phyloP scores from a whole-genome alignment of 2,888 invertebrate genomes.

The Eueremaeus valkanovi region DNA sequence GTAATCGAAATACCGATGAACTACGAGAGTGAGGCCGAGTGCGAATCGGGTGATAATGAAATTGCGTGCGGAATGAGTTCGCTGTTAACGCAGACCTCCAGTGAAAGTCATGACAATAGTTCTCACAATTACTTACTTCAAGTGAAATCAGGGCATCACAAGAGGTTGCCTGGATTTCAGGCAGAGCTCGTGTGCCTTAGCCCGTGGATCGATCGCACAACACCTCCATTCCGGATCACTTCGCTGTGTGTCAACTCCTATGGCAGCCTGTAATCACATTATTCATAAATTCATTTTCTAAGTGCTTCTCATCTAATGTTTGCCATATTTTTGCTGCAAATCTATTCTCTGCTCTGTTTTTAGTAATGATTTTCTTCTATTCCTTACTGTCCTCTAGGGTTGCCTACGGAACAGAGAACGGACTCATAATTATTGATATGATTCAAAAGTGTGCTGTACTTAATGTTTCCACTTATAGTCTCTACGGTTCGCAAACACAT shows the following conservation, averaged over 20 bases:
- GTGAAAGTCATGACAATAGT: slow-evolving; percentile 33
- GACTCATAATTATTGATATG: slow-evolving; percentile 90
- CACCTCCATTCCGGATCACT: slow-evolving; percentile 77
- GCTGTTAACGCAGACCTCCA: slow-evolving; percentile 34
- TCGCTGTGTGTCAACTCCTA: slow-evolving; percentile 91
- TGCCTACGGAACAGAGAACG: slow-evolving; percentile 95
- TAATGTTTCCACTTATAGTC: slow-evolving; percentile 81
- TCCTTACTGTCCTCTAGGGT: slow-evolving; percentile 61
- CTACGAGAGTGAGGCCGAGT: slow-evolving; percentile 66
- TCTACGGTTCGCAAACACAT: slow-evolving; percentile 63
- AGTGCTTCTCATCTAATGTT: background rate
- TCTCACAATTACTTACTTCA: slow-evolving; percentile 56
- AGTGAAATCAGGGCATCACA: slow-evolving; percentile 70
- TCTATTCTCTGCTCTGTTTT: background rate
- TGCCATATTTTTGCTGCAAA: background rate
- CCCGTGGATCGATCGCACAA: slow-evolving; percentile 67
- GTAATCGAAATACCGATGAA: slow-evolving; percentile 81
- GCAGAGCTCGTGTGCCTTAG: slow-evolving; percentile 90
- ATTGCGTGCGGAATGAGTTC: slow-evolving; percentile 40
- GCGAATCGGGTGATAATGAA: slow-evolving; percentile 60
- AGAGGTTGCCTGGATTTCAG: slow-evolving; percentile 94
- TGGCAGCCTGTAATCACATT: slow-evolving; percentile 77
- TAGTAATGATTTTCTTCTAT: background rate
- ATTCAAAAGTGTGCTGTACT: slow-evolving; percentile 84
- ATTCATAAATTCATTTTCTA: slow-evolving; percentile 20